Evolutionary conservation across 2,797 vertebrate genomes (phyloP), one percentile per base, ranked within the genome.

Genomic region (Odontamblyopus lacepedii): DNA sequence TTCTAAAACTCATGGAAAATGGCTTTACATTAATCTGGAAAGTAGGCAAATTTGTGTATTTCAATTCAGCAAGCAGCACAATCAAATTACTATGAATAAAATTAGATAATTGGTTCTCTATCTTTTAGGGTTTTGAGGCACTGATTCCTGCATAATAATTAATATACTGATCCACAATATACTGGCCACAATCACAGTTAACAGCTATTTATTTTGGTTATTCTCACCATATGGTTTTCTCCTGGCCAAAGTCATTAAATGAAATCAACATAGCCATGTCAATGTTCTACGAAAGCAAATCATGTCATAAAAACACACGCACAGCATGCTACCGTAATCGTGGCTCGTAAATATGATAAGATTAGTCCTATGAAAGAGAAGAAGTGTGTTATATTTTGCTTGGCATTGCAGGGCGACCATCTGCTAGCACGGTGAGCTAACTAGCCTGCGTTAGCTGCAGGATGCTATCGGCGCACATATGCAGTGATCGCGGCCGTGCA

Each of bases 361-460:
- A 11, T 8, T 13, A 51, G 2, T 51, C 38, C 3, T 16, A 0
- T 51, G 18, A 15, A 27, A 64, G 23, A 35, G 9, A 1, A 5
- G 5, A 50, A 15, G 41, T 23, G 70, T 23, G 44, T 4, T 50
- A 59, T 23, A 55, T 41, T 44, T 32, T 13, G 38, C 23, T 15
- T 63, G 8, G 6, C 27, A 56, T 32, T 69, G 63, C 73, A 38
- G 38, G 63, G 16, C 59, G 32, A 81, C 51, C 74, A 26, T 44
- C 38, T 15, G 26, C 66, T 50, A 50, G 64, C 15, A 13, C 48
- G 48, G 63, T 48, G 13, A 72, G 81, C 83, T 80, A 50, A 71
- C 70, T 89, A 89, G 83, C 83, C 27, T 64, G 1, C 27, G 27
- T 70, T 79, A 84, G 86, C 79, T 61, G 4, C 53, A 7, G 15